These are phyloP conservation scores for Xanthia icteritia DNA, from an alignment of 2,888 invertebrate genomes.

Conservation along the genomic window DNA sequence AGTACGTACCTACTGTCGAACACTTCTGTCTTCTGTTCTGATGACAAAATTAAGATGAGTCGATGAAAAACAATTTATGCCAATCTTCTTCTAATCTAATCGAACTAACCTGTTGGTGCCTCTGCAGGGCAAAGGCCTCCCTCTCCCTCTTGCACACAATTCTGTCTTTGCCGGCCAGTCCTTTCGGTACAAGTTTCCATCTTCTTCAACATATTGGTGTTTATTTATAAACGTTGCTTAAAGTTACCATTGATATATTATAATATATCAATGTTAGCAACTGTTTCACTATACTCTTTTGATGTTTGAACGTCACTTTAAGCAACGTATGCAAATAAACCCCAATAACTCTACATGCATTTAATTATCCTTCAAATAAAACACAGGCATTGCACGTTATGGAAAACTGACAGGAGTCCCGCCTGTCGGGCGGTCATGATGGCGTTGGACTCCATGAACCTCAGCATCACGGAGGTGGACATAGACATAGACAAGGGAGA, in stretches of 20 bases:
- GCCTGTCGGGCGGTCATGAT: slow-evolving; percentile 84
- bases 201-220: not conserved
- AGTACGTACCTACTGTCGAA: not conserved
- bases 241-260: too few species aligned
- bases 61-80: not conserved
- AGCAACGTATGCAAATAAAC: too few species aligned
- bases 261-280: too few species aligned
- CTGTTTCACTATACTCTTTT: too few species aligned
- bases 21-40: not conserved
- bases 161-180: not conserved
- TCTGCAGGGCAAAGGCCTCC: not conserved
- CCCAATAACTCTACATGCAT: not conserved
- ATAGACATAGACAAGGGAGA: slow-evolving; percentile 81
- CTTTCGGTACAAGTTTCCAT: not conserved
- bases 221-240: too few species aligned
- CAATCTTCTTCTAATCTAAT: not conserved
- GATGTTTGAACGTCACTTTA: too few species aligned
- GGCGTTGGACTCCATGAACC: slow-evolving; percentile 81
- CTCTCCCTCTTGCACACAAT: not conserved
- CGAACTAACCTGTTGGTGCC: not conserved
- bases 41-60: not conserved
- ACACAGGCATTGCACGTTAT: slow-evolving; percentile 79
- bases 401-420: slow-evolving; percentile 83
- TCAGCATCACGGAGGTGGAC: slow-evolving; percentile 81
- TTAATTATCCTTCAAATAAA: not conserved